These are phyloP conservation scores for Aegithalos caudatus DNA, from an alignment of 2,113 vertebrate genomes.

Conservation along the genomic window DNA sequence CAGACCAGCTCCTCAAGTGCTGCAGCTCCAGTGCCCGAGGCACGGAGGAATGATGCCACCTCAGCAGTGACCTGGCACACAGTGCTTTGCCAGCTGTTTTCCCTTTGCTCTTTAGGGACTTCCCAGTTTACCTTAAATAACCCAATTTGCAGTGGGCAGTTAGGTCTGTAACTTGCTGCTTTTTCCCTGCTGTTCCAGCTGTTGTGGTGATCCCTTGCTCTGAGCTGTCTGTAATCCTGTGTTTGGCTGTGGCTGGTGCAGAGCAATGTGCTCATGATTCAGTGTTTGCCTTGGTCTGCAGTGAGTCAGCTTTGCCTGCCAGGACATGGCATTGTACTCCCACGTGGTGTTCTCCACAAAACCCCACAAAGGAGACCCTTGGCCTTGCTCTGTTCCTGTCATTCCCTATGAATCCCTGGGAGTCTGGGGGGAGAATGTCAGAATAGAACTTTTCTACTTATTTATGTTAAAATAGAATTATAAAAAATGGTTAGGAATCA, in stretches of 20 bases:
- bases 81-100: background rate
- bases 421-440: background rate
- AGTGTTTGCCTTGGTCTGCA: background rate
- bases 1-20: background rate
- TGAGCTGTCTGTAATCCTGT: background rate
- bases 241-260: background rate
- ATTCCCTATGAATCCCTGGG: background rate
- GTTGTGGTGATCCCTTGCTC: background rate
- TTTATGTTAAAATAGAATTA: background rate
- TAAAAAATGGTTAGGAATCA: background rate
- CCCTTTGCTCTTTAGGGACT: background rate
- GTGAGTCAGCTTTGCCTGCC: background rate
- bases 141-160: background rate
- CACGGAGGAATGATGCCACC: background rate
- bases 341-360: background rate
- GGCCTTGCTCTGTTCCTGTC: background rate
- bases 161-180: background rate
- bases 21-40: background rate
- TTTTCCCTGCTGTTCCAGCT: background rate
- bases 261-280: background rate
- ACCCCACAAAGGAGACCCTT: background rate
- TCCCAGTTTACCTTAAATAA: constrained; percentile 9
- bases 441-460: background rate
- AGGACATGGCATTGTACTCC: background rate
- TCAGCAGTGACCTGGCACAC: background rate